A percentile compares a stretch with the other conserved stretches of the same genome.
Conservation (phyloP, 2,113 vertebrate species). For the Platanista minor region DNA sequence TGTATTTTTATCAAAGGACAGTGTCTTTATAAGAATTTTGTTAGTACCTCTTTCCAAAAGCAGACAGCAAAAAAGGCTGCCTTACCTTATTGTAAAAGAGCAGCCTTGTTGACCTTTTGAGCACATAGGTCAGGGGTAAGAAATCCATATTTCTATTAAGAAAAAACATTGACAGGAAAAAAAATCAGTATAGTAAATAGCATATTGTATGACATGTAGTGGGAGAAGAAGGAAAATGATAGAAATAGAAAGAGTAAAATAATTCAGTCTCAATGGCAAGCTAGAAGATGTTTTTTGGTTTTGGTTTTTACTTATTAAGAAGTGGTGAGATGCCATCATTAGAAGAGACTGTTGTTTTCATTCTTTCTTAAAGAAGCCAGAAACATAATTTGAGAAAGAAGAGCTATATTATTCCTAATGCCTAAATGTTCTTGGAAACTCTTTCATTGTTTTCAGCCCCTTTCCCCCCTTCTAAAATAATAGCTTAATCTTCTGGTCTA, state of each 20-base stretch:
- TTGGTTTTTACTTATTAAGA: not conserved
- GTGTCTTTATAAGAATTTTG: not conserved
- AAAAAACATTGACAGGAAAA: not conserved
- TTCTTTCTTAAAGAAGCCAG: not conserved
- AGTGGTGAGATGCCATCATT: not conserved
- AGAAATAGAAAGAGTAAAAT: constrained; percentile 28
- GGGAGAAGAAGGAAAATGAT: not conserved
- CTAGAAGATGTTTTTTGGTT: not conserved
- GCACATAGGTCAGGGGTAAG: not conserved
- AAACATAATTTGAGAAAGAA: not conserved
- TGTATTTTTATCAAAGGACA: not conserved
- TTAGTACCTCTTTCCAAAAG: not conserved
- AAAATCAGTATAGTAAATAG: not conserved
- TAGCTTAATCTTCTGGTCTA: not conserved
- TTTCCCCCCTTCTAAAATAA: not conserved
- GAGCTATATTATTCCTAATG: not conserved
- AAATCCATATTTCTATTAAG: not conserved
- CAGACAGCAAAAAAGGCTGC: not conserved
- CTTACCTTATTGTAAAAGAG: not conserved
- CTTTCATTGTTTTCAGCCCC: not conserved
- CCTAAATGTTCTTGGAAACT: not conserved
- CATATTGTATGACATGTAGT: not conserved
- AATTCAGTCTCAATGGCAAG: not conserved
- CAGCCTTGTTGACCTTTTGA: not conserved
- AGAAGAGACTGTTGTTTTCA: not conserved